Base-by-base conservation (phyloP, 2,797 vertebrate genomes). In the Notamacropus eugenii region DNA sequence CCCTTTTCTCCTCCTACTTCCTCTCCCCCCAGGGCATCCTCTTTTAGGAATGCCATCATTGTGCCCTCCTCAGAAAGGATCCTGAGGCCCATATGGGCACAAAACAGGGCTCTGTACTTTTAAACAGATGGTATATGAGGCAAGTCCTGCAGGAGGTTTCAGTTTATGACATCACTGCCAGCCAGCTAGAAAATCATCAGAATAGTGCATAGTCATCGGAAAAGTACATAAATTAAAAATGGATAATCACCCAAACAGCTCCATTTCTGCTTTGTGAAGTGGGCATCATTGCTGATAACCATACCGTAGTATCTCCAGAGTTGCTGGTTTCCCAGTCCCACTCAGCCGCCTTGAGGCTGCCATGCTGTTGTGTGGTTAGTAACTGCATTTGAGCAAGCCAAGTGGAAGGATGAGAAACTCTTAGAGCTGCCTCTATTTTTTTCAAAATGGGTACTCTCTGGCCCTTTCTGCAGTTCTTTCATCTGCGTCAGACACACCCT, bases 401-500 rank as follows among this genome's bases (percentile, higher is more conserved):
- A 11, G 50, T 87, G 31, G 46, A 94, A 67, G 58, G 91, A 40
- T 90, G 90, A 22, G 10, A 91, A 58, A 90, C n/a, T 55, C 62
- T 28, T 52, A 46, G 59, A 50, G 16, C 92, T 94, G 93, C 94
- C 96, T 91, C 91, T 94, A 0, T 16, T n/a, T 67, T 94, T 94
- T 92, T 57, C 50, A 55, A 16, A 93, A 31, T 56, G 29, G n/a
- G 54, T 57, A 90, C 14, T 90, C 0, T 0, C 3, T 55, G 67
- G 54, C 13, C 29, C 55, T 90, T 9, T 1, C 90, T 82, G 28
- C 27, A 0, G 54, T 28, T 91, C 92, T 56, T 93, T 90, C 67
- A 10, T 67, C 82, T 92, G 9, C 6, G 56, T 59, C 11, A 6
- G 74, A 54, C 93, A 40, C 28, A 1, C 93, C 95, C 92, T 6